Conservation (phyloP, 2,113 vertebrate species). For the Amazona vittata region DNA sequence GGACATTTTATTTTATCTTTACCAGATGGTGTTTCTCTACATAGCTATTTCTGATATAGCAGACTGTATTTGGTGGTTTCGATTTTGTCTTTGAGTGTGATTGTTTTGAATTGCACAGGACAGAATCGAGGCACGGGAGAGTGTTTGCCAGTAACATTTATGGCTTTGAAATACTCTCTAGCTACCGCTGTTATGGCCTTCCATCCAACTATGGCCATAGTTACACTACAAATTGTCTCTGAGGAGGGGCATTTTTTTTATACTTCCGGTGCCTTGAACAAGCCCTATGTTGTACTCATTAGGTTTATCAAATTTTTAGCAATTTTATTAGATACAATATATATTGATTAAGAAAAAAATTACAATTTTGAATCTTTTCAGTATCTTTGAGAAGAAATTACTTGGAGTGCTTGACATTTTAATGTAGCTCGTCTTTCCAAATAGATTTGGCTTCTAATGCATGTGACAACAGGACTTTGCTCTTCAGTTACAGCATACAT, state of each 20-base stretch:
- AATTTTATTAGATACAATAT: constrained; percentile 26
- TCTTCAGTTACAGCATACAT: constrained; percentile 79
- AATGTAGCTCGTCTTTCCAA: constrained; percentile 79
- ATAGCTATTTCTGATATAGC: neutral
- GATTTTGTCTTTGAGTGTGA: neutral
- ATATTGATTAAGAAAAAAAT: constrained; percentile 43
- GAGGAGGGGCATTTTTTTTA: neutral
- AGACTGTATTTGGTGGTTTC: neutral
- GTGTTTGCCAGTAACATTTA: neutral
- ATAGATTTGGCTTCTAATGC: constrained; percentile 79
- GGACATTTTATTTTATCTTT: neutral
- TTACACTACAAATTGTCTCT: neutral
- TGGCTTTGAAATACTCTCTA: constrained; percentile 2
- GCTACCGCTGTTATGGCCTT: neutral
- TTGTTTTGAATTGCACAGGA: constrained; percentile 24
- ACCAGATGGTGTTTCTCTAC: neutral
- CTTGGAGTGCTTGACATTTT: constrained; percentile 75
- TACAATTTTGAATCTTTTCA: constrained; percentile 67
- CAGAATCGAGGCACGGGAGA: constrained; percentile 32
- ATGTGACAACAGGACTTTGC: constrained; percentile 77
- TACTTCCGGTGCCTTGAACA: neutral
- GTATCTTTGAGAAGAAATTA: constrained; percentile 73
- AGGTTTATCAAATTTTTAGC: neutral
- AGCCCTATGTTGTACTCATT: neutral
- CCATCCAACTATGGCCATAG: neutral